These are phyloP conservation scores for Pollimyrus isidori DNA, from an alignment of 2,113 vertebrate genomes.

Conservation along the genomic window DNA sequence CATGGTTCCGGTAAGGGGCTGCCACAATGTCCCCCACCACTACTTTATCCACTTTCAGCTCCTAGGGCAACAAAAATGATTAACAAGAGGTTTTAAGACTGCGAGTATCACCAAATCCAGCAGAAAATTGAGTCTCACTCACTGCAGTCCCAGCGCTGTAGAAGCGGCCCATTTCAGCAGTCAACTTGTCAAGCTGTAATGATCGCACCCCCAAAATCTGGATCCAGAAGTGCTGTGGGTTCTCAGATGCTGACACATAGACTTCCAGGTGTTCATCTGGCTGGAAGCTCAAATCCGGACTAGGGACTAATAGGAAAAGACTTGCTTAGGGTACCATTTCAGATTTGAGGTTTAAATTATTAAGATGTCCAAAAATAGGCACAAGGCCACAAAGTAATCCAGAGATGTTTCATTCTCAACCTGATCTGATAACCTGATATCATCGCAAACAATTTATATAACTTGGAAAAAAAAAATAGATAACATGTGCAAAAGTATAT, in stretches of 20 bases:
- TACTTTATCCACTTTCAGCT: constrained; percentile 49
- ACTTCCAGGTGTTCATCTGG: constrained; percentile 80
- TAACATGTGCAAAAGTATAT: background rate
- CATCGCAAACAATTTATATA: background rate
- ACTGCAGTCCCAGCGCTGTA: constrained; percentile 57
- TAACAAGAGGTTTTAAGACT: background rate
- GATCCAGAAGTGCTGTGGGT: constrained; percentile 84
- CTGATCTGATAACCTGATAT: background rate
- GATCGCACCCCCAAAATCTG: constrained; percentile 78
- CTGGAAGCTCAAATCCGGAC: constrained; percentile 78
- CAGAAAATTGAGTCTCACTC: constrained; percentile 11
- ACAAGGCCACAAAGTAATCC: background rate
- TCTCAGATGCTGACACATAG: constrained; percentile 76
- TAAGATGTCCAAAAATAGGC: background rate
- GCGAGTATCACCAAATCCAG: background rate
- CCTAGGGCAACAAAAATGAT: constrained; percentile 41
- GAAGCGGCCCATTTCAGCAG: constrained; percentile 71
- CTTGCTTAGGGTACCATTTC: background rate
- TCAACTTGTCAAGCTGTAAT: constrained; percentile 77
- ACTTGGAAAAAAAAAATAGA: background rate
- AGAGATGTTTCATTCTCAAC: background rate
- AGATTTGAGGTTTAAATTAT: background rate
- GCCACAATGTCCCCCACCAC: constrained; percentile 79
- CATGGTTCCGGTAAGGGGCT: constrained; percentile 55
- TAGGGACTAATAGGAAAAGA: constrained; percentile 63